Evolutionary conservation across 1,140 invertebrate species (phyloP), one percentile per base, ranked within the genome.

Genomic region (Drosophila bocki): DNA sequence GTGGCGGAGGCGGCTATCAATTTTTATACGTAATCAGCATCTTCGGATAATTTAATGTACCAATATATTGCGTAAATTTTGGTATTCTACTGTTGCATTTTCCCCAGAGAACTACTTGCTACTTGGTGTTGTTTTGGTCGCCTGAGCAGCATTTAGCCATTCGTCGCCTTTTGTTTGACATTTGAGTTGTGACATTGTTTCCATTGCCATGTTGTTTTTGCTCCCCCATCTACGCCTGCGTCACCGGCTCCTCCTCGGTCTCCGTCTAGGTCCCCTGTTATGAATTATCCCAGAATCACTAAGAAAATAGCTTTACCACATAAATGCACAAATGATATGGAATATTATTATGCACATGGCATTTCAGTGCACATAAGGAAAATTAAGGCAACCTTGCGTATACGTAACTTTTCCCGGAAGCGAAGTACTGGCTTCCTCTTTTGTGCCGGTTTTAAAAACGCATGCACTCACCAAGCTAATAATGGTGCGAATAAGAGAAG

Each of bases 151-250:
- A 45, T 53, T 65, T 76, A 58, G 59, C 54, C 69, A 81, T 60
- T 59, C 78, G 63, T 72, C 75, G 78, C 65, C 58, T 85, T 84
- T 84, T 84, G 78, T 71, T 71, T 85, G 78, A 85, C 78, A 85
- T 78, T 85, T 85, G 69, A 72, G 67, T 79, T 75, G 78, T 86
- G 82, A 76, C 82, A 82, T 86, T 86, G 78, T 80, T 79, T 70
- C 60, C 79, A 87, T 74, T 86, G 83, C 60, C 79, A 79, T 39
- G 41, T 65, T 47, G 41, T 60, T 62, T 58, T 42, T 51, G 67
- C 47, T 59, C 48, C 62, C 26, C 5, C 26, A 29, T 33, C 33
- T 33, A 11, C 9, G 8, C 9, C 33, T 33, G 9, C 33, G 9
- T 33, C 33, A 33, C 33, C 33, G 33, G 35, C 35, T 67, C 37